These are phyloP conservation scores for Nannospalax galili DNA, from an alignment of 2,113 vertebrate species.

Conservation along the genomic window DNA sequence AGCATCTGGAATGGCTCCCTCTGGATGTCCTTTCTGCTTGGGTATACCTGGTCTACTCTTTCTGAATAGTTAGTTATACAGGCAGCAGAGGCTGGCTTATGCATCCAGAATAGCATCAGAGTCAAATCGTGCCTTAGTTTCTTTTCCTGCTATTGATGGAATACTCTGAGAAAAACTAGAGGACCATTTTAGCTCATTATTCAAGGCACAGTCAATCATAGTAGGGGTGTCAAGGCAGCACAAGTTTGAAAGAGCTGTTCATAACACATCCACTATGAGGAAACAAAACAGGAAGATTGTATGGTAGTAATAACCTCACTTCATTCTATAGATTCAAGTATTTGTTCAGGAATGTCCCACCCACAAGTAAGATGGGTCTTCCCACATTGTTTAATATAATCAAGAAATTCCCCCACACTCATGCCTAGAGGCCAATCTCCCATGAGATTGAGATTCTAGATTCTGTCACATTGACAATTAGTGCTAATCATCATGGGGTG, in stretches of 20 bases:
- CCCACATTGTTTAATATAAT: neutral
- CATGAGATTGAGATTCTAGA: neutral
- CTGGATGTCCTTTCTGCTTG: neutral
- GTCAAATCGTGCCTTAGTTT: neutral
- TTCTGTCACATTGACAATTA: neutral
- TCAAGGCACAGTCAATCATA: neutral
- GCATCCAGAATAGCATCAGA: neutral
- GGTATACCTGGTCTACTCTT: neutral
- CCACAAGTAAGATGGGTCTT: neutral
- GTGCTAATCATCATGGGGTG: neutral
- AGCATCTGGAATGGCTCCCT: neutral
- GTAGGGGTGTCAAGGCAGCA: neutral
- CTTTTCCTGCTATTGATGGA: neutral
- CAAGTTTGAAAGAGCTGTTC: neutral
- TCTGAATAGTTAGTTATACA: neutral
- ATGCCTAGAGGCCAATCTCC: neutral
- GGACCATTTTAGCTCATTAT: neutral
- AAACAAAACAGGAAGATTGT: neutral
- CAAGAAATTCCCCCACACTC: neutral
- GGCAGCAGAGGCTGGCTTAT: neutral
- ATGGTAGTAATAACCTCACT: neutral
- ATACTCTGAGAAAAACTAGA: neutral
- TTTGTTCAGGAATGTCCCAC: too few relatives aligned
- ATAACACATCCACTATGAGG: neutral
- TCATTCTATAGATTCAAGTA: too few relatives aligned